Evolutionary conservation across 1,140 invertebrate genomes (phyloP), one percentile per base, ranked within the genome.

Genomic region (Lordiphosa collinella): DNA sequence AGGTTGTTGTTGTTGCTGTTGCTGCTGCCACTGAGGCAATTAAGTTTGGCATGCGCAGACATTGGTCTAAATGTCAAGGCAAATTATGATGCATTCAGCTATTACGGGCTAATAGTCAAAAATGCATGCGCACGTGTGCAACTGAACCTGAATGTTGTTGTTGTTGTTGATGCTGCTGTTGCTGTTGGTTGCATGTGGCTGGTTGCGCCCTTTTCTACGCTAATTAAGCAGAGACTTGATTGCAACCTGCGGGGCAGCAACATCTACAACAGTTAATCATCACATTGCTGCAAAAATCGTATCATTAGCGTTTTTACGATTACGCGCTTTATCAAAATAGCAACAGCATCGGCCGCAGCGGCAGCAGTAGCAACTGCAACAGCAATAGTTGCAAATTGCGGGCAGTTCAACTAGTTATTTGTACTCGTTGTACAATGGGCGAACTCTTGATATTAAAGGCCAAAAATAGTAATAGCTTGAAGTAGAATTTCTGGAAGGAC

Each of bases 1-100:
- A 59, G 50, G 11, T 46, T 25, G 22, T 25, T 25, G 62, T 25
- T 67, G 65, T 48, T 60, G 38, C 38, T 48, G 54, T 7, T 18
- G 38, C 16, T 51, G 43, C 51, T 34, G 47, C 56, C 16, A 38
- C 14, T 54, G 47, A n/a, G 60, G 75, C 75, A 80, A 80, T 80
- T 80, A 80, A 61, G 49, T 74, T 70, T 63, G 75, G 75, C 75
- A 80, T 80, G 75, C 66, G 65, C 75, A 79, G 74, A 79, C 74
- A 79, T 79, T 79, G 74, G 75, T 74, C 74, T 80, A 80, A 80
- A 80, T 80, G 75, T 80, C 75, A 80, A 80, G 75, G 69, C 59
- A 80, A 80, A 80, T 80, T 80, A 80, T 80, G 75, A 80, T 80
- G 75, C 74, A 69, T 79, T 79, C 59, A 79, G 74, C 75, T 79